phyloP scores from a whole-genome alignment of 2,113 vertebrate species.

The Micronycteris hirsuta region DNA sequence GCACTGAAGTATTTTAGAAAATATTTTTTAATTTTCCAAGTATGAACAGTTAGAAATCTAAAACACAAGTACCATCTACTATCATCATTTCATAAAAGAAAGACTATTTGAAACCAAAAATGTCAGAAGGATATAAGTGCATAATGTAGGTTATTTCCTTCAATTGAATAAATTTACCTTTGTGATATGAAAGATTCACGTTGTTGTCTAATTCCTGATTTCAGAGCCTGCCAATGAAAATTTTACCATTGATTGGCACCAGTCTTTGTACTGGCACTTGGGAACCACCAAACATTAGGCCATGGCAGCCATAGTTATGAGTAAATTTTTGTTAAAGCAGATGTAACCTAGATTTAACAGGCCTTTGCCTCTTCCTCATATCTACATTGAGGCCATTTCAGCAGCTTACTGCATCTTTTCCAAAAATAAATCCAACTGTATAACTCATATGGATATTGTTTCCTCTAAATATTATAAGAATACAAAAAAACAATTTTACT shows the following conservation, averaged over 20 bases:
- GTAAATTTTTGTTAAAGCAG: conserved; percentile 1
- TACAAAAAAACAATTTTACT: neutral
- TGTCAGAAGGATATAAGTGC: neutral
- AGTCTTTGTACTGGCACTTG: neutral
- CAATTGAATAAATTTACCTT: neutral
- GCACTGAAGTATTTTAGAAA: neutral
- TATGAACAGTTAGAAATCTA: neutral
- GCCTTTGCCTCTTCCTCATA: neutral
- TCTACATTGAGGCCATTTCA: neutral
- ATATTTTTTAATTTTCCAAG: neutral
- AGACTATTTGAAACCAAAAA: conserved; percentile 3
- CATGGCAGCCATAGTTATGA: neutral
- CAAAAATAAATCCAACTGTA: conserved; percentile 19
- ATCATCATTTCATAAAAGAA: neutral
- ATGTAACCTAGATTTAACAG: neutral
- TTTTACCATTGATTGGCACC: neutral
- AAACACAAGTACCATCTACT: neutral
- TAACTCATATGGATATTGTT: neutral
- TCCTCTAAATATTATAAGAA: conserved; percentile 3
- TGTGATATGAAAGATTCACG: neutral
- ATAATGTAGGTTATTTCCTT: neutral
- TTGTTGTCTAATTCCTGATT: conserved; percentile 1
- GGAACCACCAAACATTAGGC: neutral
- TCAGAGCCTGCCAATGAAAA: neutral
- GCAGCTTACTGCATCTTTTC: neutral